Conservation (phyloP, 1,140 invertebrate genomes). For the Ceratitis capitata region DNA sequence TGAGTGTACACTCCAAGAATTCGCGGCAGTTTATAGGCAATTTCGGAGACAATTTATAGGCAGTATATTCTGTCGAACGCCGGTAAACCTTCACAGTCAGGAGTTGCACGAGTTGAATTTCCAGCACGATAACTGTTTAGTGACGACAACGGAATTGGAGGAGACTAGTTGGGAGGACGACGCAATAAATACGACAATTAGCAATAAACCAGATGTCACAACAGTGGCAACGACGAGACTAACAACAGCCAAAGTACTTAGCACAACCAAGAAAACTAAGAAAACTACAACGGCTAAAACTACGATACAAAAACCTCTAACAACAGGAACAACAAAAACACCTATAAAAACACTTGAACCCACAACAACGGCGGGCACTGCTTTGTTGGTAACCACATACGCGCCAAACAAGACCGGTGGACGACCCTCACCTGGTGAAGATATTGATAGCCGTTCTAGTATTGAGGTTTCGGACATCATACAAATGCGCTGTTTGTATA, state of each 20-base stretch:
- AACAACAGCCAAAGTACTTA: neutral
- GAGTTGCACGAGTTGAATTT: conserved; percentile 45
- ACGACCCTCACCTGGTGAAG: no score
- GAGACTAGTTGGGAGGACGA: neutral
- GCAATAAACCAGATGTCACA: neutral
- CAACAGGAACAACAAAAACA: neutral
- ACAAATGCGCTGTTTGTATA: conserved; percentile 40
- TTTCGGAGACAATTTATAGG: conserved; percentile 47
- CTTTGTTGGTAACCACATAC: neutral
- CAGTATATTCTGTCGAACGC: conserved; percentile 48
- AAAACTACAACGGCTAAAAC: no score
- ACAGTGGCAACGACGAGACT: neutral
- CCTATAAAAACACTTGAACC: neutral
- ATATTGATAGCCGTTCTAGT: neutral
- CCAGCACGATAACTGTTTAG: conserved; percentile 11
- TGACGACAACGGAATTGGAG: neutral
- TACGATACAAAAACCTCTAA: neutral
- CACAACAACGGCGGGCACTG: neutral
- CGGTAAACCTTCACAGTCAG: conserved; percentile 45
- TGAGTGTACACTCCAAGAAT: conserved; percentile 43
- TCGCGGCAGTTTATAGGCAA: conserved; percentile 42
- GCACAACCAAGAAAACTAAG: neutral
- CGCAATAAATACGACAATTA: neutral
- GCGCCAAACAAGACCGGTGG: neutral
- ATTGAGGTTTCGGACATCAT: neutral